A percentile compares a stretch with the other conserved stretches of the same genome.
Evolutionary conservation across 2,888 invertebrate genomes (phyloP).

Genomic region (Pheosia gnoma): DNA sequence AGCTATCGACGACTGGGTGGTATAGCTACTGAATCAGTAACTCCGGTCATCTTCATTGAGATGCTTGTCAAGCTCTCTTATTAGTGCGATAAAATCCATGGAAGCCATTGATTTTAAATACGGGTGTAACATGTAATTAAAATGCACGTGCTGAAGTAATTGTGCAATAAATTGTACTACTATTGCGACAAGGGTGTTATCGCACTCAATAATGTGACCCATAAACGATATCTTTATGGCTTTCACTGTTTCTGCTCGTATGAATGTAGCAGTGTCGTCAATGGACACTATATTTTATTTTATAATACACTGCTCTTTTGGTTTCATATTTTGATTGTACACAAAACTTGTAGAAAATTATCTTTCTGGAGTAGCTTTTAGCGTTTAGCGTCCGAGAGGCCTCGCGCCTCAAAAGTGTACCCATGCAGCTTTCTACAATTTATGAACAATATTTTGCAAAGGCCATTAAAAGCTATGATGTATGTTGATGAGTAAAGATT

Average conservation of each 20-base stretch:
- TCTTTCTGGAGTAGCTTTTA: too few relatives aligned
- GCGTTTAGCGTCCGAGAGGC: too few relatives aligned
- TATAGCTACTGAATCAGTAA: too few relatives aligned
- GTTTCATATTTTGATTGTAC: too few relatives aligned
- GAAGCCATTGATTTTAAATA: conserved; percentile 13
- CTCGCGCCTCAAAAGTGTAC: too few relatives aligned
- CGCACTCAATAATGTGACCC: conserved; percentile 12
- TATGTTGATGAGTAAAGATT: too few relatives aligned
- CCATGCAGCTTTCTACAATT: too few relatives aligned
- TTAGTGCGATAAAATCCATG: neutral
- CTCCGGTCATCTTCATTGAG: too few relatives aligned
- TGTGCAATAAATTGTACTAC: conserved; percentile 11
- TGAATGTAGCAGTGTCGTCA: neutral
- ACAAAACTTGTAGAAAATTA: too few relatives aligned
- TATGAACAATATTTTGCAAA: too few relatives aligned
- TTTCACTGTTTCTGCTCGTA: conserved; percentile 7
- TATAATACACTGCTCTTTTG: too few relatives aligned
- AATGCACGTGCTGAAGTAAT: neutral
- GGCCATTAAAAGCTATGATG: neutral
- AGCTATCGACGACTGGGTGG: too few relatives aligned
- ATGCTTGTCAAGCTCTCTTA: neutral
- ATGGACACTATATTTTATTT: neutral
- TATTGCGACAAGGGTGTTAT: conserved; percentile 15
- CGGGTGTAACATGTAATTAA: neutral
- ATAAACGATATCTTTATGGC: conserved; percentile 24